These are phyloP conservation scores for Formica aserva DNA, from an alignment of 2,888 invertebrate genomes.

Conservation along the genomic window DNA sequence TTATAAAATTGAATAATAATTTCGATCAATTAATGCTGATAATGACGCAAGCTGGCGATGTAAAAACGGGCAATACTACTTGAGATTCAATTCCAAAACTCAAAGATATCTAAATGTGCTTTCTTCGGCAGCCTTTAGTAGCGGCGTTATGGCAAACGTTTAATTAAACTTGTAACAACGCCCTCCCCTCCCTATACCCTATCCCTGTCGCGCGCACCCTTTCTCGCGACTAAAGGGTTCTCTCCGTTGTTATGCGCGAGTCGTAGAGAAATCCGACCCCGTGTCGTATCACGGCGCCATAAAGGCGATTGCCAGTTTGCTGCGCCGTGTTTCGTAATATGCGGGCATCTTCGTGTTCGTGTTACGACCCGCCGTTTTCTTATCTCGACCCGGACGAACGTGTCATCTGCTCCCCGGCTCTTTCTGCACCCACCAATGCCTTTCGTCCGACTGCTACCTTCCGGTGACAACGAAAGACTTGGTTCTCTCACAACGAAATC, in stretches of 20 bases:
- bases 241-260: conserved; percentile 75
- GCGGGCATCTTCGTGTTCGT: conserved; percentile 84
- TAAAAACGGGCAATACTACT: conserved; percentile 51
- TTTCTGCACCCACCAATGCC: conserved; percentile 61
- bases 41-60: background rate
- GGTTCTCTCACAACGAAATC: conserved; percentile 3
- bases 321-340: conserved; percentile 81
- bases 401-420: conserved; percentile 83
- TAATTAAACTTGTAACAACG: conserved; percentile 82
- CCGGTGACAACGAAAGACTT: conserved; percentile 23
- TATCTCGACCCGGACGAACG: conserved; percentile 82
- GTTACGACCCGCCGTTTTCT: conserved; percentile 83
- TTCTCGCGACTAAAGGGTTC: conserved; percentile 49
- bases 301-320: conserved; percentile 82
- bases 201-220: background rate
- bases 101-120: conserved; percentile 59
- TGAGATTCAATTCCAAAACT: conserved; percentile 63
- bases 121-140: conserved; percentile 68
- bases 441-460: conserved; percentile 56
- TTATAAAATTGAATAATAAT: background rate
- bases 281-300: conserved; percentile 80
- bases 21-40: background rate
- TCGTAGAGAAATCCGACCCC: conserved; percentile 67
- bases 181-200: background rate
- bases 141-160: conserved; percentile 75